Evolutionary conservation across 92 coral and sea anemone genomes (phyloP).

Genomic region (Umimayanthus chanpuru): DNA sequence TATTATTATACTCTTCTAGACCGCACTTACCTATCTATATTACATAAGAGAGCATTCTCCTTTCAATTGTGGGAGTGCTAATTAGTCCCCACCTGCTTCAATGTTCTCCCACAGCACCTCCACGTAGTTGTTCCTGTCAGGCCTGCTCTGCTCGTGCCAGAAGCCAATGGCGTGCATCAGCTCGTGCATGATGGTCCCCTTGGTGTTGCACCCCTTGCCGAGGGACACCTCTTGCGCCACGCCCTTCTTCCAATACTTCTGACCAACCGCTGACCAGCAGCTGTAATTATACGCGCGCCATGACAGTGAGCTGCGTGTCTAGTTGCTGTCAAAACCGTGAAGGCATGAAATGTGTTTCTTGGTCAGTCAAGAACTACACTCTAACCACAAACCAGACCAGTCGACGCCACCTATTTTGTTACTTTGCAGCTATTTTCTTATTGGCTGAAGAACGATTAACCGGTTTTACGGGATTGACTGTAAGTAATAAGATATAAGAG

Average conservation of each 20-base stretch:
- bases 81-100: conserved; percentile 44
- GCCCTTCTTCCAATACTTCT: conserved; percentile 54
- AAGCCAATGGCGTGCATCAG: conserved; percentile 76
- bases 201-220: conserved; percentile 68
- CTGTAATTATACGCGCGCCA: conserved; percentile 23
- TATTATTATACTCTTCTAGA: too few species aligned
- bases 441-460: too few species aligned
- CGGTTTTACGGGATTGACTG: too few species aligned
- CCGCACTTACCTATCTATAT: neutral
- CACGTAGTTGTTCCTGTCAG: conserved; percentile 74
- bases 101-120: conserved; percentile 89
- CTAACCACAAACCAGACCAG: neutral
- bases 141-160: conserved; percentile 92
- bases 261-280: conserved; percentile 86
- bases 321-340: neutral
- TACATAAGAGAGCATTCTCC: neutral
- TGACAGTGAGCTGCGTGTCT: too few species aligned
- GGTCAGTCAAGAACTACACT: neutral
- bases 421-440: too few species aligned
- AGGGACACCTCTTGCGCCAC: conserved; percentile 69
- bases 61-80: neutral
- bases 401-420: neutral
- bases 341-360: neutral
- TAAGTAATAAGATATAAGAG: too few species aligned
- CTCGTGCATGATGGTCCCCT: conserved; percentile 77